Conservation (phyloP, 2,113 vertebrate genomes). For the Hymenochirus boettgeri region DNA sequence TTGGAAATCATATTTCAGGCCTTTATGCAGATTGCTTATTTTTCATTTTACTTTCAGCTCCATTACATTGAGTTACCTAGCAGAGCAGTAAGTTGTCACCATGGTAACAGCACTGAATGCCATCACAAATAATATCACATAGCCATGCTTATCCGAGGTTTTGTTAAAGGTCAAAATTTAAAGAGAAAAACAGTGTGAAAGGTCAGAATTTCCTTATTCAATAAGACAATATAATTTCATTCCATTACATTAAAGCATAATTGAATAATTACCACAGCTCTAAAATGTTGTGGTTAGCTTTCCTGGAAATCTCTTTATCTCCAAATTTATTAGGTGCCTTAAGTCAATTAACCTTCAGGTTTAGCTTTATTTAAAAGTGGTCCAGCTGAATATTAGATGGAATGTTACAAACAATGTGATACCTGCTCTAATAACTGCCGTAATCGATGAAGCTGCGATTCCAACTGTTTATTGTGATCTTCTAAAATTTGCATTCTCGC, state of each 20-base stretch:
- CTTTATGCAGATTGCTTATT: not conserved
- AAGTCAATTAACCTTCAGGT: constrained; percentile 2
- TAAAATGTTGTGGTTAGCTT: not conserved
- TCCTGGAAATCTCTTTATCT: not conserved
- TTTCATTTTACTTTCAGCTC: not conserved
- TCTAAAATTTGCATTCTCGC: constrained; percentile 95
- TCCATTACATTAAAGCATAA: not conserved
- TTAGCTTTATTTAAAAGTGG: no score
- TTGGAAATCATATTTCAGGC: no score
- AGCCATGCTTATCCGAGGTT: not conserved
- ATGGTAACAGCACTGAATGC: not conserved
- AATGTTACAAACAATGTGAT: constrained; percentile 1
- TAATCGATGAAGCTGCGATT: constrained; percentile 91
- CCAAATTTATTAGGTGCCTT: not conserved
- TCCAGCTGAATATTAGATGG: not conserved
- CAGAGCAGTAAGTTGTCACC: not conserved
- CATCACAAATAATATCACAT: constrained; percentile 5
- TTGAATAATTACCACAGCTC: not conserved
- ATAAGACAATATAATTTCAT: not conserved
- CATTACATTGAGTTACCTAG: not conserved
- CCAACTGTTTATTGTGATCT: constrained; percentile 95
- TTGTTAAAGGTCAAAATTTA: not conserved
- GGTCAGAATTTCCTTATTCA: not conserved
- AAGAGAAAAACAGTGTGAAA: not conserved
- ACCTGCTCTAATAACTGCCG: constrained; percentile 94